phyloP scores from a whole-genome alignment of 2,797 vertebrate species.

The Macropodus opercularis region DNA sequence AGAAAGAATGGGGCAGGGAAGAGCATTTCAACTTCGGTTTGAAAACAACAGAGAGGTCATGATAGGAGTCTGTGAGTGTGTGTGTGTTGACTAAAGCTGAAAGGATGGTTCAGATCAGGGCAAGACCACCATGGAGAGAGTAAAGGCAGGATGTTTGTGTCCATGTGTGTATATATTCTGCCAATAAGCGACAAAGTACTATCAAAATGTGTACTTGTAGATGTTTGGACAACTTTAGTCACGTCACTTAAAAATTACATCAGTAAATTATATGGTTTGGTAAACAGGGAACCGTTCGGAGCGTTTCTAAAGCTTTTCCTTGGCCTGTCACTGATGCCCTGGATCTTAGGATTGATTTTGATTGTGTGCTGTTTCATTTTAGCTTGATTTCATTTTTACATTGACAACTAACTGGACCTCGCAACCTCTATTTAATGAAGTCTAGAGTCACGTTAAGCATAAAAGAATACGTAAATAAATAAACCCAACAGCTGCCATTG shows the following conservation, averaged over 20 bases:
- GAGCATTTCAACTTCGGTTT: slow-evolving; percentile 53
- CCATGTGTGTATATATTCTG: background rate
- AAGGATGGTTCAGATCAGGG: slow-evolving; percentile 65
- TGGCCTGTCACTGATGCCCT: slow-evolving; percentile 5
- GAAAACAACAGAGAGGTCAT: slow-evolving; percentile 64
- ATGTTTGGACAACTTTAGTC: slow-evolving; percentile 9
- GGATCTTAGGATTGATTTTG: background rate
- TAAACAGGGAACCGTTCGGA: background rate
- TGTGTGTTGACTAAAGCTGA: slow-evolving; percentile 53
- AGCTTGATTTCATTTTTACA: slow-evolving; percentile 6
- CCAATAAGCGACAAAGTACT: slow-evolving; percentile 26
- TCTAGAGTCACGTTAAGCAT: slow-evolving; percentile 30
- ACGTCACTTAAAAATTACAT: slow-evolving; percentile 5
- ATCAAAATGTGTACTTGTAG: slow-evolving; percentile 23
- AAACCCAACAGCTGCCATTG: slow-evolving; percentile 43
- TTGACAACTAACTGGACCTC: slow-evolving; percentile 27
- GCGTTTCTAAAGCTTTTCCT: slow-evolving; percentile 10
- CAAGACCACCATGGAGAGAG: slow-evolving; percentile 61
- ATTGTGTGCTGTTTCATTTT: slow-evolving; percentile 20
- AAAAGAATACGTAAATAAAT: slow-evolving; percentile 43
- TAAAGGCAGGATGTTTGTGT: background rate
- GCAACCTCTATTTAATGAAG: slow-evolving; percentile 3
- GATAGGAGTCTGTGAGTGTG: slow-evolving; percentile 34
- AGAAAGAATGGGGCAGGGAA: slow-evolving; percentile 37
- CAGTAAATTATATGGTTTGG: background rate